Conservation (phyloP, 2,888 invertebrate genomes). For the Leucophenga montana region DNA sequence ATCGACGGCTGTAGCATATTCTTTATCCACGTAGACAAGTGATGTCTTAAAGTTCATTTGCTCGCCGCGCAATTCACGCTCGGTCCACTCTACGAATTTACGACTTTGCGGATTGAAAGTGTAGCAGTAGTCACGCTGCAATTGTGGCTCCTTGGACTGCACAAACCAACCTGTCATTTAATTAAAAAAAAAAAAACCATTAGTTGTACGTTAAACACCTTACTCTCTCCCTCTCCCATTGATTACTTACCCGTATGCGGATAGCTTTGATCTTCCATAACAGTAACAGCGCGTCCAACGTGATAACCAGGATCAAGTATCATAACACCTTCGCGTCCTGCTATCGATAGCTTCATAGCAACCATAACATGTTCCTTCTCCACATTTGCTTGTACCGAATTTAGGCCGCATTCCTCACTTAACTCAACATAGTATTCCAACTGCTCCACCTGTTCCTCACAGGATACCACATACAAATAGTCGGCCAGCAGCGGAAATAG, state of each 20-base stretch:
- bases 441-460: slow-evolving; percentile 86
- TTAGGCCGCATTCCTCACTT: slow-evolving; percentile 75
- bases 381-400: slow-evolving; percentile 72
- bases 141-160: slow-evolving; percentile 83
- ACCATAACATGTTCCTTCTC: slow-evolving; percentile 93
- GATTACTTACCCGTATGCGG: slow-evolving; percentile 80
- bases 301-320: slow-evolving; percentile 94
- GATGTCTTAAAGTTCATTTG: slow-evolving; percentile 80
- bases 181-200: background rate
- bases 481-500: slow-evolving; percentile 80
- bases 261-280: slow-evolving; percentile 88
- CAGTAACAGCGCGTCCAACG: slow-evolving; percentile 87
- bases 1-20: slow-evolving; percentile 86
- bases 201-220: background rate
- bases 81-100: slow-evolving; percentile 90
- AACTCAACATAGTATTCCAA: slow-evolving; percentile 77
- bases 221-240: background rate
- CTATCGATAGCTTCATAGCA: slow-evolving; percentile 82
- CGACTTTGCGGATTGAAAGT: slow-evolving; percentile 79
- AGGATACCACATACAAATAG: slow-evolving; percentile 84
- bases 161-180: slow-evolving; percentile 82
- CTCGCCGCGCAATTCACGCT: slow-evolving; percentile 81
- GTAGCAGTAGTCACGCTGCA: slow-evolving; percentile 89
- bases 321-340: slow-evolving; percentile 83
- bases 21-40: slow-evolving; percentile 84